Conservation (phyloP, 2,113 vertebrate species). For the Microcebus jonahi region DNA sequence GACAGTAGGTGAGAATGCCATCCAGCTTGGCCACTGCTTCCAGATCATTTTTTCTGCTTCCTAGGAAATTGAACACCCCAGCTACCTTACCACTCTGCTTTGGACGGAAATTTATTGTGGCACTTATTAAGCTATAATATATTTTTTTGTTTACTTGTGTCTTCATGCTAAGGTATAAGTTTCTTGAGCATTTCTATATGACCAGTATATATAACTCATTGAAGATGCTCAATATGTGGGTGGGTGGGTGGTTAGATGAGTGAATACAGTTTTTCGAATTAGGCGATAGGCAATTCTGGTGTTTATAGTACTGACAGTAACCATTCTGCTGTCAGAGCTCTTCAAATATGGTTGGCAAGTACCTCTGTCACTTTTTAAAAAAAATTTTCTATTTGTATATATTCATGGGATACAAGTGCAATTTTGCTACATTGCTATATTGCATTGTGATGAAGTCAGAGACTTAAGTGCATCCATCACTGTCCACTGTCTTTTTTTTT, state of each 20-base stretch:
- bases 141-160: neutral
- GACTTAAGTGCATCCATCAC: too few relatives aligned
- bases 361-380: neutral
- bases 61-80: neutral
- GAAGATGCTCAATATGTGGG: neutral
- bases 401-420: too few relatives aligned
- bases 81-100: neutral
- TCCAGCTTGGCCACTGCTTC: neutral
- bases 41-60: neutral
- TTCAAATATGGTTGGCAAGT: neutral
- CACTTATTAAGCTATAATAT: neutral
- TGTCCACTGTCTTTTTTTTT: neutral
- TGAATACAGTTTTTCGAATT: neutral
- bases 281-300: neutral
- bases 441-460: too few relatives aligned
- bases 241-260: neutral
- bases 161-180: neutral
- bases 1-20: neutral
- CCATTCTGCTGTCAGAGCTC: neutral
- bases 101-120: neutral
- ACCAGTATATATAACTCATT: neutral
- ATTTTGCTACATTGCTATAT: too few relatives aligned
- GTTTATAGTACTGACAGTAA: neutral
- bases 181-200: neutral
- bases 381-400: too few relatives aligned